These are phyloP conservation scores for Drosophila mauritiana DNA, from an alignment of 1,140 invertebrate genomes.

Conservation along the genomic window DNA sequence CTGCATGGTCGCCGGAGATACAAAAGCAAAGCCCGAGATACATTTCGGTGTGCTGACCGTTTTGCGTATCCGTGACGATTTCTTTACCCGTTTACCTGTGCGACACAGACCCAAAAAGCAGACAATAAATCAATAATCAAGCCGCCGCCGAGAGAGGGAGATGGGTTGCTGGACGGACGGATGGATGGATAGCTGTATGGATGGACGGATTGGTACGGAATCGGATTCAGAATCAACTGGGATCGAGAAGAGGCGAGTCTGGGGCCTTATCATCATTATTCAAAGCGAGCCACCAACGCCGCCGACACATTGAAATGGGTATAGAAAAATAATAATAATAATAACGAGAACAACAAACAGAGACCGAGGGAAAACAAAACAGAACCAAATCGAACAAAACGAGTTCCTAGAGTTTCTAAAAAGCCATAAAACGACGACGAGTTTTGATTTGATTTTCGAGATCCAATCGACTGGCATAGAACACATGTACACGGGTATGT, in stretches of 20 bases:
- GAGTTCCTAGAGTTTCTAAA: slow-evolving; percentile 69
- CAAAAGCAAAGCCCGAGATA: slow-evolving; percentile 33
- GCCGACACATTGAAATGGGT: slow-evolving; percentile 60
- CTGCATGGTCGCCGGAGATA: slow-evolving; percentile 47
- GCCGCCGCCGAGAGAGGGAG: slow-evolving; percentile 23
- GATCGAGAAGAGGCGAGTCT: slow-evolving; percentile 36
- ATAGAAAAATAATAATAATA: slow-evolving; percentile 73
- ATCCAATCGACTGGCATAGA: slow-evolving; percentile 64
- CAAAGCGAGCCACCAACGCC: slow-evolving; percentile 56
- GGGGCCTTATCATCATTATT: slow-evolving; percentile 79
- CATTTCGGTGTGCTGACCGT: slow-evolving; percentile 47
- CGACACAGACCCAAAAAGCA: slow-evolving; percentile 46
- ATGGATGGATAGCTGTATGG: slow-evolving; percentile 1
- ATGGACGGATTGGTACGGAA: slow-evolving; percentile 11
- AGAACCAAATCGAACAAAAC: slow-evolving; percentile 39
- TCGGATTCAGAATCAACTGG: not conserved
- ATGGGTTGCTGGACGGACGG: slow-evolving; percentile 4
- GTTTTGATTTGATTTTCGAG: slow-evolving; percentile 76
- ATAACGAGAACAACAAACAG: slow-evolving; percentile 80
- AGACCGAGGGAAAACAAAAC: slow-evolving; percentile 72
- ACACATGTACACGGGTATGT: slow-evolving; percentile 64
- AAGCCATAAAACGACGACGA: slow-evolving; percentile 76
- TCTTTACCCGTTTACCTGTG: slow-evolving; percentile 67
- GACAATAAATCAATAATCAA: slow-evolving; percentile 82
- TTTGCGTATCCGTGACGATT: slow-evolving; percentile 74